Conservation (phyloP, 2,113 vertebrate genomes). For the Protobothrops flavoviridis region DNA sequence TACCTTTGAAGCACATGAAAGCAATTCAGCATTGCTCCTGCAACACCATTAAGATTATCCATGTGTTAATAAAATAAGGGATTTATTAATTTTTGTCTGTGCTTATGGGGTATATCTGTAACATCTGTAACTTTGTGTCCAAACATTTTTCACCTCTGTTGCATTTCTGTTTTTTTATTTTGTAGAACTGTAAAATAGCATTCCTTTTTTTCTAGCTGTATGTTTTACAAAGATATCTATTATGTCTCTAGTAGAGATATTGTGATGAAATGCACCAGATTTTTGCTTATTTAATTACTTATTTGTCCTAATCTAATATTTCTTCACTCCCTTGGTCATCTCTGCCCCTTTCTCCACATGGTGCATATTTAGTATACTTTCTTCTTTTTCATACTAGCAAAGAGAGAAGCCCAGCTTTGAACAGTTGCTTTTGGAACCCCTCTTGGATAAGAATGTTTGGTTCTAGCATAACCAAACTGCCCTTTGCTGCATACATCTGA, state of each 20-base stretch:
- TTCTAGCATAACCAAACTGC: neutral
- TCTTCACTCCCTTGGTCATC: neutral
- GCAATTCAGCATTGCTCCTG: neutral
- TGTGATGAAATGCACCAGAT: neutral
- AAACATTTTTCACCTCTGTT: neutral
- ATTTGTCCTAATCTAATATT: neutral
- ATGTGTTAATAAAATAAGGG: neutral
- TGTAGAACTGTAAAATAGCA: neutral
- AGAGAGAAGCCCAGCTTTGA: neutral
- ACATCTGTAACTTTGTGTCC: neutral
- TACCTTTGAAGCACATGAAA: neutral
- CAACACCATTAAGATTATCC: neutral
- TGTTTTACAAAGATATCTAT: neutral
- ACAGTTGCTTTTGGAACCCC: neutral
- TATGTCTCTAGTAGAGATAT: neutral
- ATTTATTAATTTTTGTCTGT: neutral
- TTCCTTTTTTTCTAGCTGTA: neutral
- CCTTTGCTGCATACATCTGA: neutral
- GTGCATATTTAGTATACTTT: neutral
- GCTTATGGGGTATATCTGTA: neutral
- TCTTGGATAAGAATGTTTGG: neutral
- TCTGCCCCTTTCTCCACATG: neutral
- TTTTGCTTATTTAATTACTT: neutral
- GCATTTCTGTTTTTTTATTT: neutral
- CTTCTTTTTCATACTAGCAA: neutral